A percentile compares a stretch with the other conserved stretches of the same genome.
Evolutionary conservation across 2,888 invertebrate species (phyloP).

Genomic region (Calameuta filiformis): DNA sequence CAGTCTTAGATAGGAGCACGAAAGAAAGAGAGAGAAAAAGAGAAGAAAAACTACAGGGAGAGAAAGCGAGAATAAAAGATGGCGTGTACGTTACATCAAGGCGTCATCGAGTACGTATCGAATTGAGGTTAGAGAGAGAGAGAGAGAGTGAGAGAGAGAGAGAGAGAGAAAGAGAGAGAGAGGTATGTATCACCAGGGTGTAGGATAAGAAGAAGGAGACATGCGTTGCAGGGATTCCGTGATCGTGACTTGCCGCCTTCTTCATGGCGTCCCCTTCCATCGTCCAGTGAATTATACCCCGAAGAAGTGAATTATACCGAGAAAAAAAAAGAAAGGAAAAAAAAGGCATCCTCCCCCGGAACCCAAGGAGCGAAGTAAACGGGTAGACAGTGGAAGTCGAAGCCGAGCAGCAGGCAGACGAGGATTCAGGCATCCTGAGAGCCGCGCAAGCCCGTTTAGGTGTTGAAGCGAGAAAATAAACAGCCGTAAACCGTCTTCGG

Average conservation of each 20-base stretch:
- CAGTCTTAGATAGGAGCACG: conserved; percentile 8
- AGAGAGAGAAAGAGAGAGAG: conserved; percentile 7
- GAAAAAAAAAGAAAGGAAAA: neutral
- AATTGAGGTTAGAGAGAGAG: neutral
- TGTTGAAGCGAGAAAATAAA: conserved; percentile 55
- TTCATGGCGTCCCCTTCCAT: neutral
- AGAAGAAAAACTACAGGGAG: neutral
- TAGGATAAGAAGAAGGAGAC: conserved; percentile 8
- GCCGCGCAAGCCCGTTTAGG: conserved; percentile 16
- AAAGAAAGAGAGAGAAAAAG: conserved; percentile 13
- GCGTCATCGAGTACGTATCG: neutral
- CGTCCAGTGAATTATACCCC: neutral
- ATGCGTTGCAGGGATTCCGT: neutral
- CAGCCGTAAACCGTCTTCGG: conserved; percentile 24
- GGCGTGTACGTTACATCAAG: neutral
- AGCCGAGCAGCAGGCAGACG: neutral
- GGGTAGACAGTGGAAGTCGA: neutral
- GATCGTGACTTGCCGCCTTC: neutral
- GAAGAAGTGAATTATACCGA: neutral
- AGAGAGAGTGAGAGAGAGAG: conserved; percentile 2
- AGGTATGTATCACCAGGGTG: neutral
- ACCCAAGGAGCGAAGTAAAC: neutral
- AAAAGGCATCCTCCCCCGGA: neutral
- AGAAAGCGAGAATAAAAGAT: conserved; percentile 6
- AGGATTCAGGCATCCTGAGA: neutral